Evolutionary conservation across 2,797 vertebrate genomes (phyloP).

Genomic region (Pelodytes ibericus): DNA sequence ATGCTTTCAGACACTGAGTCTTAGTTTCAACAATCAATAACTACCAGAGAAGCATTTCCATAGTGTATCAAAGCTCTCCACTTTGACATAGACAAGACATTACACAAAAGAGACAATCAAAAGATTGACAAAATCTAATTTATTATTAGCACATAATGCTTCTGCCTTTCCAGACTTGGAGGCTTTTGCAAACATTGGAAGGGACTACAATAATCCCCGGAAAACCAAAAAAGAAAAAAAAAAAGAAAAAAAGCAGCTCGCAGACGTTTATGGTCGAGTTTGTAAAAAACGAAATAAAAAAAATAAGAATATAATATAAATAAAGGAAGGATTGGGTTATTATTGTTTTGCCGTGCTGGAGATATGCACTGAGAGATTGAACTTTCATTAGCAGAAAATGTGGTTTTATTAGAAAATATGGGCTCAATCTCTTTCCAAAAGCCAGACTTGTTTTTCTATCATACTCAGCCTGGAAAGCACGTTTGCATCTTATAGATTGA

Average conservation of each 20-base stretch:
- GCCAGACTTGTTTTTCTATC: too few relatives aligned
- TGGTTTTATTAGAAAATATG: slow-evolving; percentile 30
- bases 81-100: slow-evolving; percentile 47
- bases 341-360: neutral
- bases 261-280: slow-evolving; percentile 29
- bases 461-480: too few relatives aligned
- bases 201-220: slow-evolving; percentile 33
- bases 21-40: slow-evolving; percentile 51
- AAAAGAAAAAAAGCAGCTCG: too few relatives aligned
- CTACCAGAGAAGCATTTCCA: slow-evolving; percentile 53
- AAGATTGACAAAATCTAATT: slow-evolving; percentile 54
- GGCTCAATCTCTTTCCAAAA: too few relatives aligned
- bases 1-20: slow-evolving; percentile 54
- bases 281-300: slow-evolving; percentile 22
- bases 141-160: slow-evolving; percentile 54
- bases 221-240: too few relatives aligned
- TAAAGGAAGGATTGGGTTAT: neutral
- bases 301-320: neutral
- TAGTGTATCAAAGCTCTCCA: slow-evolving; percentile 50
- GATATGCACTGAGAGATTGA: slow-evolving; percentile 15
- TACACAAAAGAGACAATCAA: slow-evolving; percentile 48
- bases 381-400: slow-evolving; percentile 28
- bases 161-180: slow-evolving; percentile 19
- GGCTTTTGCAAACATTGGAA: slow-evolving; percentile 40
- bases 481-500: too few relatives aligned